These are phyloP conservation scores for Cuniculus paca DNA, from an alignment of 2,797 vertebrate species.

Conservation along the genomic window DNA sequence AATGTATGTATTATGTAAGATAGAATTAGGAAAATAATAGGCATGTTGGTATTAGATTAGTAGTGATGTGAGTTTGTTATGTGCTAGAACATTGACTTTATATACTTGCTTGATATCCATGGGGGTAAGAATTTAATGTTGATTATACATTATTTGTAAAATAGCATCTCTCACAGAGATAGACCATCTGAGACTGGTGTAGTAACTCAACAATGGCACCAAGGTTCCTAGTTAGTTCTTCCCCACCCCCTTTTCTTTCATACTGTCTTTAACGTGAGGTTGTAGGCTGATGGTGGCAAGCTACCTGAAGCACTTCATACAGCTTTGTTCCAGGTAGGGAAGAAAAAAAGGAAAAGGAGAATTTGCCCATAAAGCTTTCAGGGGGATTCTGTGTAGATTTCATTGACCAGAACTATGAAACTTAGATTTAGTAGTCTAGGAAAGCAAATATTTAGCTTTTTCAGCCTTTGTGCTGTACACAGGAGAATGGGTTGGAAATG, in stretches of 20 bases:
- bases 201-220: background rate
- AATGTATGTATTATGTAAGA: too few relatives aligned
- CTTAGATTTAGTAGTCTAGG: background rate
- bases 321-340: background rate
- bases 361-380: background rate
- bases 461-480: background rate
- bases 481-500: background rate
- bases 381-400: background rate
- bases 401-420: constrained; percentile 11
- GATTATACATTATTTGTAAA: too few relatives aligned
- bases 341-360: background rate
- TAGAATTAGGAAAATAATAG: too few relatives aligned
- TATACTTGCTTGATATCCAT: too few relatives aligned
- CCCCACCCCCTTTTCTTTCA: background rate
- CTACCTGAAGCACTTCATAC: background rate
- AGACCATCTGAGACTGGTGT: background rate
- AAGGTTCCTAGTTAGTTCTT: background rate
- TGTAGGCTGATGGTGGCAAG: background rate
- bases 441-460: background rate
- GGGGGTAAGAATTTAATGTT: too few relatives aligned
- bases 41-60: too few relatives aligned
- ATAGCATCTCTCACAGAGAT: background rate
- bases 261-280: background rate
- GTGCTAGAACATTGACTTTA: too few relatives aligned
- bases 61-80: too few relatives aligned